Base-by-base conservation (phyloP, 35 echinoderm and acorn worm genomes). In the Apostichopus parvimensis region DNA sequence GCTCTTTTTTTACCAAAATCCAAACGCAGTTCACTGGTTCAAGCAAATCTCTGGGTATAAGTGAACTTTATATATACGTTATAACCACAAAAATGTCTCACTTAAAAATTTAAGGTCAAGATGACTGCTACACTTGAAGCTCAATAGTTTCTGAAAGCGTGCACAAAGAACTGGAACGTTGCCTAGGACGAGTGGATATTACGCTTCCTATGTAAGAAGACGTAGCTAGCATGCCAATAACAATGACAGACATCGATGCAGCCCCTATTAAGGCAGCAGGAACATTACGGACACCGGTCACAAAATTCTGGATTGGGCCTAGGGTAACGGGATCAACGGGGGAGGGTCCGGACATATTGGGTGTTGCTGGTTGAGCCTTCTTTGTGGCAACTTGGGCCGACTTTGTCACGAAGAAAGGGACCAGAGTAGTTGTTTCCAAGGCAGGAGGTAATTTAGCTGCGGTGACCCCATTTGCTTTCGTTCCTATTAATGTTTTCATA, bases 111-210 rank as follows among this genome's bases (percentile, higher is more conserved):
- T 45, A 45, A 45, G 34, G 34, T 45, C 34, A 45, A 45, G 34
- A 45, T 45, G 34, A 45, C 34, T 45, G 18, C 8, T 68, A 68
- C 64, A 68, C 45, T 6, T 82, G 8, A 9, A 82, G 52, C 52
- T 82, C 79, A 82, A 82, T 54, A 54, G 18, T 82, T 82, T 82
- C 79, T 1, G 79, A 56, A 5, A 82, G 53, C 7, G 45, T 55
- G 54, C 34, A 6, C 5, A 82, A 4, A 13, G 79, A 82, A 45
- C 34, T 15, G n/a, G 79, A 82, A 10, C 79, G 79, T 56, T 6
- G 34, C 25, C 20, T 23, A 52, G 25, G 28, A 9, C 1, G 7
- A 14, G 6, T 13, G 11, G 28, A 82, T 82, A 45, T 10, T 34
- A 45, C 9, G 52, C 79, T 82, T 13, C 79, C 79, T 2, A 82